Evolutionary conservation across 2,888 invertebrate genomes (phyloP).

Genomic region (Cephonodes hylas): DNA sequence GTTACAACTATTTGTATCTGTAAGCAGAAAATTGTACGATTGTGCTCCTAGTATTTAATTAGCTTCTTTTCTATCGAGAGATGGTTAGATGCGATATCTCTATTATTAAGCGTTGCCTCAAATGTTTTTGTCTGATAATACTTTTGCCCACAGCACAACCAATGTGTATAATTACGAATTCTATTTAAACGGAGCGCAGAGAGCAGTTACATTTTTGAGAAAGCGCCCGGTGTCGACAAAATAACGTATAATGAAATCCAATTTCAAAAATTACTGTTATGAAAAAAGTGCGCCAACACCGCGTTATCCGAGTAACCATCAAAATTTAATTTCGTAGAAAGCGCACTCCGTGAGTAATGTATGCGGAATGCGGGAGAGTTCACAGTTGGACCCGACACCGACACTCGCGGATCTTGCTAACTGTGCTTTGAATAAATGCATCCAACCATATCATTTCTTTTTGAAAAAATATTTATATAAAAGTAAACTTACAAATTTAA

Average conservation of each 20-base stretch:
- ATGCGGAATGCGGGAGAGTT: constrained; percentile 50
- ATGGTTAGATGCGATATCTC: too few species aligned
- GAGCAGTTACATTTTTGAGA: neutral
- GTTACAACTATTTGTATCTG: too few species aligned
- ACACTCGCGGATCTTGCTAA: constrained; percentile 29
- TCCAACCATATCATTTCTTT: neutral
- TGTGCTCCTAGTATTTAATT: too few species aligned
- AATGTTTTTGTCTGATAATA: too few species aligned
- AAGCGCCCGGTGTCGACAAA: constrained; percentile 9
- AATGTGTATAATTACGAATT: too few species aligned
- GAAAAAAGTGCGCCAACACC: constrained; percentile 54
- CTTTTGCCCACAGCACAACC: too few species aligned
- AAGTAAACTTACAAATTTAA: too few species aligned
- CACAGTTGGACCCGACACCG: constrained; percentile 32
- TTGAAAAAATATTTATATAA: too few species aligned
- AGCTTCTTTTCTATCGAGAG: too few species aligned
- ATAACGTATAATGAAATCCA: constrained; percentile 30
- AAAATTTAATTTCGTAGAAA: constrained; percentile 76
- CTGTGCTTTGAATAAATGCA: neutral
- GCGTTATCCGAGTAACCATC: constrained; percentile 61
- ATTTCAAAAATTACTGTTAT: constrained; percentile 48
- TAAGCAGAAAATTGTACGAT: too few species aligned
- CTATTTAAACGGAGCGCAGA: too few species aligned
- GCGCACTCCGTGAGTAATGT: constrained; percentile 68
- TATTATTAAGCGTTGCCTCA: too few species aligned